Conservation (phyloP, 2,113 vertebrate species). For the Oreochromis aureus region DNA sequence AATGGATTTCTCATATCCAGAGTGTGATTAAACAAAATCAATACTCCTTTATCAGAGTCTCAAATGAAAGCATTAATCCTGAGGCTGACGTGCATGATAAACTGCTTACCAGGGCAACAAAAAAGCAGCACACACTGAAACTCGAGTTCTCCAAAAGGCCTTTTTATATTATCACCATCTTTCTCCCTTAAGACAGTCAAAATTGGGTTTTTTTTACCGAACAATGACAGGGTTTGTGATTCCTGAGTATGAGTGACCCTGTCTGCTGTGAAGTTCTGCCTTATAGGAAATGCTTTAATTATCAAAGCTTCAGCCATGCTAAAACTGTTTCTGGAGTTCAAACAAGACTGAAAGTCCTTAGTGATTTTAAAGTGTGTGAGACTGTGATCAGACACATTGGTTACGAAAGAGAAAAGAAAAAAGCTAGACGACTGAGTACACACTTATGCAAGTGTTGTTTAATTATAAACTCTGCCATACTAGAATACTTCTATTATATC, state of each 20-base stretch:
- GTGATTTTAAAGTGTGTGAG: not conserved
- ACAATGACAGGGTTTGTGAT: slow-evolving; percentile 45
- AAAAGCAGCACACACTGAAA: not conserved
- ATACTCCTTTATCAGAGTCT: slow-evolving; percentile 52
- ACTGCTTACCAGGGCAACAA: not conserved
- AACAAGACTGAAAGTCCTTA: not conserved
- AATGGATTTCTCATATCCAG: slow-evolving; percentile 35
- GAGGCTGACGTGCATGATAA: not conserved
- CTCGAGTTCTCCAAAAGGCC: slow-evolving; percentile 32
- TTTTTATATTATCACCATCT: slow-evolving; percentile 5
- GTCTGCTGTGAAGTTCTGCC: slow-evolving; percentile 10
- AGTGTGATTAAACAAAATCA: slow-evolving; percentile 52
- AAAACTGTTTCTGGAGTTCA: not conserved
- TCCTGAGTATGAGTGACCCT: slow-evolving; percentile 29
- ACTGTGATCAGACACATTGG: not conserved
- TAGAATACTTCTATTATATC: not conserved
- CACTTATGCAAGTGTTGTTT: not conserved
- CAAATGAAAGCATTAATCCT: slow-evolving; percentile 49
- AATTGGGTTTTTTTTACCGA: slow-evolving; percentile 37
- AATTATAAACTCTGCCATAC: not conserved
- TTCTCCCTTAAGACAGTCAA: slow-evolving; percentile 1
- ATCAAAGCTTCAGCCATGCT: not conserved
- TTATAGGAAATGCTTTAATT: not conserved
- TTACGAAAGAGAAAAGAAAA: not conserved
- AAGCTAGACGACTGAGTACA: not conserved